These are phyloP conservation scores for Pseudorhiza aurosa DNA, from an alignment of 30 jellyfish, hydroid and myxozoan species.

Conservation along the genomic window DNA sequence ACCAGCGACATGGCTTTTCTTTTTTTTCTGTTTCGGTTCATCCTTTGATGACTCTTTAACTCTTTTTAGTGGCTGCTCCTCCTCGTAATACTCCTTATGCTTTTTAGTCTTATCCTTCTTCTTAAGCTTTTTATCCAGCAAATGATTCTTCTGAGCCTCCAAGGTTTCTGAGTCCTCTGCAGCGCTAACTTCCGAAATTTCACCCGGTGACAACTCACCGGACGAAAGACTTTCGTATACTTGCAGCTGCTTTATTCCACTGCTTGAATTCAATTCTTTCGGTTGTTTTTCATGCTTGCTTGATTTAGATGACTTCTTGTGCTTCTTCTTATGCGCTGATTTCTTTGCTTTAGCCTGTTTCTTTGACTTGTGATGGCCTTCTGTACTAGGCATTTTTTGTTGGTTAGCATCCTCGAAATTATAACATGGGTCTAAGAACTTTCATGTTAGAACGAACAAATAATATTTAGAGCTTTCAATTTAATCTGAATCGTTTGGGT, in stretches of 20 bases:
- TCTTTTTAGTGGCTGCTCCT: slow-evolving; percentile 24
- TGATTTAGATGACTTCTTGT: slow-evolving; percentile 62
- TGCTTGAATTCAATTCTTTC: slow-evolving; percentile 25
- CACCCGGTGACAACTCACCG: slow-evolving; percentile 74
- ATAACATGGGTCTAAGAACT: slow-evolving; percentile 6
- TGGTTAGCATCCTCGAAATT: slow-evolving; percentile 83
- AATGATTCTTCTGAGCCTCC: slow-evolving; percentile 17
- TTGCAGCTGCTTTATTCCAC: slow-evolving; percentile 74
- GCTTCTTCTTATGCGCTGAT: slow-evolving; percentile 71
- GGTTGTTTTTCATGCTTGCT: slow-evolving; percentile 33
- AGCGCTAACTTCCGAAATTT: slow-evolving; percentile 52
- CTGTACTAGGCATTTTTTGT: slow-evolving; percentile 81
- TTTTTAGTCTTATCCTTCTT: slow-evolving; percentile 42
- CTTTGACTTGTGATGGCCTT: slow-evolving; percentile 73
- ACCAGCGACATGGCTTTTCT: slow-evolving; percentile 33
- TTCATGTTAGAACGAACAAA: slow-evolving; percentile 28
- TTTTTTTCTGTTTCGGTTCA: slow-evolving; percentile 7
- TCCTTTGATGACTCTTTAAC: slow-evolving; percentile 28
- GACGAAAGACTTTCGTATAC: slow-evolving; percentile 81
- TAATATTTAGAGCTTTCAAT: slow-evolving; percentile 11
- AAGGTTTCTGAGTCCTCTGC: slow-evolving; percentile 23
- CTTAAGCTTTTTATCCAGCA: slow-evolving; percentile 41
- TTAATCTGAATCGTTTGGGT: background rate
- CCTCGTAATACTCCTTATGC: slow-evolving; percentile 7
- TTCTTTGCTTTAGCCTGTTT: slow-evolving; percentile 42